A percentile compares a stretch with the other conserved stretches of the same genome.
Evolutionary conservation across 2,113 vertebrate species (phyloP).

Genomic region (Anser brachyrhynchus): DNA sequence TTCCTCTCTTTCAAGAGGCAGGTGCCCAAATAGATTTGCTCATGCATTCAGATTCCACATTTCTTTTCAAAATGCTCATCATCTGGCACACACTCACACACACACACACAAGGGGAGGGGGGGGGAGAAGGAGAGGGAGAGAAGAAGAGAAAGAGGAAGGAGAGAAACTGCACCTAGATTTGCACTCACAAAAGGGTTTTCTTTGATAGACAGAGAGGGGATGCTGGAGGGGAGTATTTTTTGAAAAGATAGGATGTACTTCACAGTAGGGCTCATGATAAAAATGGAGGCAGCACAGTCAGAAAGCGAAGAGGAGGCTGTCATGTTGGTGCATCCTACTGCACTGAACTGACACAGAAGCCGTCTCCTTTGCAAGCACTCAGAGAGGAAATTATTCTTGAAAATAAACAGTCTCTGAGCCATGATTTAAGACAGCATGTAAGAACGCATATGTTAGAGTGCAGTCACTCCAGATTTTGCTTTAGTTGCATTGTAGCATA

Average conservation of each 20-base stretch:
- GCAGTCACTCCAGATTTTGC: conserved; percentile 16
- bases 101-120: too few relatives aligned
- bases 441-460: background rate
- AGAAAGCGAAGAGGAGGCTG: background rate
- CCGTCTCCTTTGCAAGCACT: background rate
- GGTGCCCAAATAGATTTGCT: conserved; percentile 2
- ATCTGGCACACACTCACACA: background rate
- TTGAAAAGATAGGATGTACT: background rate
- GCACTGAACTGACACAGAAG: background rate
- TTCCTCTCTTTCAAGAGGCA: conserved; percentile 43
- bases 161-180: background rate
- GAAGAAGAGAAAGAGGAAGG: too few relatives aligned
- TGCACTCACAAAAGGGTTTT: background rate
- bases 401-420: background rate
- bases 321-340: background rate
- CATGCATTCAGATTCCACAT: background rate
- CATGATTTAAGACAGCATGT: background rate
- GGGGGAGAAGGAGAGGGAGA: background rate
- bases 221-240: background rate
- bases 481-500: background rate
- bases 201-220: background rate
- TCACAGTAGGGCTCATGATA: background rate
- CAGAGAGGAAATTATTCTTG: conserved; percentile 4
- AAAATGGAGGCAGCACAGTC: background rate
- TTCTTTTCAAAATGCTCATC: conserved; percentile 1